Base-by-base conservation (phyloP, 2,888 invertebrate species). In the Oxycera nigricornis region DNA sequence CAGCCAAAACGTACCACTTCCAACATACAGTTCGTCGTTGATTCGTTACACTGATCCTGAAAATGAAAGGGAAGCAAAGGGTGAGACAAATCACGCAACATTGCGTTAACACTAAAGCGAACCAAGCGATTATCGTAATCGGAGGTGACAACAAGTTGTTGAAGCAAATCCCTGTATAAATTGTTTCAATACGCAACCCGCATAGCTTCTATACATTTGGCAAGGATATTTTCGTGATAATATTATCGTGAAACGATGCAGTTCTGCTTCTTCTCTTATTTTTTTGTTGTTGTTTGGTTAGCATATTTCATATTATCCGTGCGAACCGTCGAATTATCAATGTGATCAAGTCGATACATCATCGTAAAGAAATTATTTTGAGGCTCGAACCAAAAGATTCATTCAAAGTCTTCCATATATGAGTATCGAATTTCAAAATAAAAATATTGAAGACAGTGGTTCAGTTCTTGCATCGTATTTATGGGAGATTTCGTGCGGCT, bases 51-150 rank as follows among this genome's bases (percentile, higher is more conserved):
- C 30, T 39, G 1, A 31, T 7, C 1, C 6, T 17, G 46, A 50
- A 46, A 20, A 30, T 20, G 11, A 20, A 55, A 26, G 17, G 2
- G 59, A 59, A 31, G 39, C 26, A 57, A 59, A 28, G 41, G 59
- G 72, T 26, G 46, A 72, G 72, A 72, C 59, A 73, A 73, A 62
- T 73, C 73, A 74, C 74, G 76, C 76, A 74, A 76, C 76, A 75
- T 72, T 74, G 74, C 62, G 74, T 75, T 74, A 76, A 76, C 76
- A 76, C 75, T 73, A 76, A 76, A 76, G 75, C 72, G 76, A 75
- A 76, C 76, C 75, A 76, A 76, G 61, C 76, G 76, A 76, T 76
- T 76, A 76, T 76, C 76, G 59, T 76, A 76, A 76, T 76, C 76
- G 72, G 76, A 76, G 76, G 76, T 76, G 76, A 76, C 76, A 76